Evolutionary conservation across 2,888 invertebrate genomes (phyloP).

Genomic region (Drosophila kambysellisi): DNA sequence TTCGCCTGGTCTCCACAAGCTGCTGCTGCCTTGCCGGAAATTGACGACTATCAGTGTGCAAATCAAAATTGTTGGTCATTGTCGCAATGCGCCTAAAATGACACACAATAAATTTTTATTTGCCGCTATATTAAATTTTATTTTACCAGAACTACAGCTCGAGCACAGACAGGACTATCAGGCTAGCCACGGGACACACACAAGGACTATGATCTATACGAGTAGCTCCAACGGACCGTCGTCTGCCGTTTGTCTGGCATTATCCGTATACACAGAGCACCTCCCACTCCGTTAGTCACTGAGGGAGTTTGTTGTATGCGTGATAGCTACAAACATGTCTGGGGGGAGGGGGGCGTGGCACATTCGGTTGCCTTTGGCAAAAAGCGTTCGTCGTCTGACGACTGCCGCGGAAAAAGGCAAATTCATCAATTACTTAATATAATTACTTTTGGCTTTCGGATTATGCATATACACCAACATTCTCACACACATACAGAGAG

Average conservation of each 20-base stretch:
- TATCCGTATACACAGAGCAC: slow-evolving; percentile 35
- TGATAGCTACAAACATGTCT: slow-evolving; percentile 39
- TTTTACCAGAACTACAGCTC: slow-evolving; percentile 40
- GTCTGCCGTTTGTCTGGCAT: slow-evolving; percentile 52
- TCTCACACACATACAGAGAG: slow-evolving; percentile 23
- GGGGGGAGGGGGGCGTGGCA: slow-evolving; percentile 13
- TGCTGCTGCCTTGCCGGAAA: slow-evolving; percentile 51
- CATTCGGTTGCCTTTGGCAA: slow-evolving; percentile 47
- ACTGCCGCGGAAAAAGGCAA: slow-evolving; percentile 74
- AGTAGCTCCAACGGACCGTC: slow-evolving; percentile 31
- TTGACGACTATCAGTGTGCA: slow-evolving; percentile 66
- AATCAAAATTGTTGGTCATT: slow-evolving; percentile 72
- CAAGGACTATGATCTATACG: slow-evolving; percentile 27
- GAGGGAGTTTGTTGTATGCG: slow-evolving; percentile 17
- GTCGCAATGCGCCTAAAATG: slow-evolving; percentile 69
- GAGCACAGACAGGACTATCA: slow-evolving; percentile 4
- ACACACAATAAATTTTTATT: slow-evolving; percentile 78
- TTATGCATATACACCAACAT: slow-evolving; percentile 73
- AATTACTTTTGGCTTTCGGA: slow-evolving; percentile 83
- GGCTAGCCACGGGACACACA: slow-evolving; percentile 16
- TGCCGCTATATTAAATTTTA: slow-evolving; percentile 77
- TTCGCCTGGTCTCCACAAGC: neutral
- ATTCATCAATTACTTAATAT: slow-evolving; percentile 83
- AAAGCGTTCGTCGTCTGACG: slow-evolving; percentile 46
- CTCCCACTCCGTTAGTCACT: neutral